phyloP scores from a whole-genome alignment of 2,113 vertebrate genomes.

The Melanostigma gelatinosum region DNA sequence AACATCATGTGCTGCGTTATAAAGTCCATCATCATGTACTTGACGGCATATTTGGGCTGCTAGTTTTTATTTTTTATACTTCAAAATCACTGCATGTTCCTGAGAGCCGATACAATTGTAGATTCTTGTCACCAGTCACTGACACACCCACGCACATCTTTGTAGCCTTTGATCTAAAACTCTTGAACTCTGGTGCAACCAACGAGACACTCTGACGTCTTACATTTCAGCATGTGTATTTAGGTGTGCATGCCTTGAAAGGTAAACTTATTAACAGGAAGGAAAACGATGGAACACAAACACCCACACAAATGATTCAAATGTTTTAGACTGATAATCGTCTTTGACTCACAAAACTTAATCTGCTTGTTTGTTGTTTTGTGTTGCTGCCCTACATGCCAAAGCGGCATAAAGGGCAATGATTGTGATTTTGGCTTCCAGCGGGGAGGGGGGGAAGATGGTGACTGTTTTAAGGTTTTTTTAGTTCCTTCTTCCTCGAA shows the following conservation, averaged over 20 bases:
- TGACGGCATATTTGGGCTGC: background rate
- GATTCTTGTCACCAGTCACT: background rate
- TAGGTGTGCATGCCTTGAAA: background rate
- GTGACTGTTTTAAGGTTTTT: background rate
- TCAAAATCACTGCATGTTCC: background rate
- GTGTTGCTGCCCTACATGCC: no score
- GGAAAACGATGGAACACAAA: background rate
- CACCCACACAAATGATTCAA: background rate
- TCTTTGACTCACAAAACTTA: background rate
- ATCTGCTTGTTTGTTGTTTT: slow-evolving; percentile 1
- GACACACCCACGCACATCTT: background rate
- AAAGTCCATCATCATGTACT: background rate
- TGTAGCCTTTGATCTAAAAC: background rate
- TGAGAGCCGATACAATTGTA: background rate
- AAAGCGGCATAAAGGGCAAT: no score
- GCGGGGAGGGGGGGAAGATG: background rate
- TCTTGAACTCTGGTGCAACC: background rate
- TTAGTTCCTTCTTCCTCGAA: slow-evolving; percentile 4
- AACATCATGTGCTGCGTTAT: background rate
- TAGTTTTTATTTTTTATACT: background rate
- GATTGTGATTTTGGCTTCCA: background rate
- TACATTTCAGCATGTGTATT: background rate
- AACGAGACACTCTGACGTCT: background rate
- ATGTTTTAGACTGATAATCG: background rate
- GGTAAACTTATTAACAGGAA: background rate